Evolutionary conservation across 2,113 vertebrate species (phyloP), one percentile per base, ranked within the genome.

Genomic region (Hipposideros armiger): DNA sequence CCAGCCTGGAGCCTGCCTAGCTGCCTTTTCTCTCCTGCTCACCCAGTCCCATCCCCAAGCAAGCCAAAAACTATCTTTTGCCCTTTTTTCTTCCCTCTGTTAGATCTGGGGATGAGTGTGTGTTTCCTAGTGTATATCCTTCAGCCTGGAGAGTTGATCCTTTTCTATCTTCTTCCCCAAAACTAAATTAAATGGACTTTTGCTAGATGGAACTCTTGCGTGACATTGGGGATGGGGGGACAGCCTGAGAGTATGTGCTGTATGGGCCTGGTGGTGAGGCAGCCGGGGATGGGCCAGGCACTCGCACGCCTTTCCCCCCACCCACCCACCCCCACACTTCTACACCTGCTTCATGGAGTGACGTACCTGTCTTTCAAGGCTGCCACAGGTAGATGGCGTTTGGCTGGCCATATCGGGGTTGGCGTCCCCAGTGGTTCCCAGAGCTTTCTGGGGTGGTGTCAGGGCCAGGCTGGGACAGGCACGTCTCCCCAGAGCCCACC

Each of bases 131-230:
- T 52, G 7, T 52, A 11, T 17, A 10, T 64, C 56, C 76, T 83
- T 82, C 11, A 50, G n/a, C 20, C 50, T 76, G 9, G 26, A 76
- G n/a, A 64, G 45, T 40, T 66, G 40, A 52, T 90, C 14, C 15
- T 58, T n/a, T 81, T 69, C 32, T 91, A 2, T 74, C 87, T 69
- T 11, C 17, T 54, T 70, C 11, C 52, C 26, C 32, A 14, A 85
- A 72, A 72, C 50, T 89, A 89, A 77, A 88, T 45, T 30, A n/a
- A 78, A 64, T 14, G 42, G n/a, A 14, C 15, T 90, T 85, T 90
- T 81, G 32, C 40, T 52, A 72, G 6, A 60, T 56, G 54, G 28
- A 45, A 52, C 70, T 69, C 28, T 77, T 70, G 15, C 42, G 22
- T 45, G 8, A 66, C 60, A 4, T 17, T 10, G 54, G 58, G 24